These are phyloP conservation scores for Eretmocerus hayati DNA, from an alignment of 2,888 invertebrate genomes.

Conservation along the genomic window DNA sequence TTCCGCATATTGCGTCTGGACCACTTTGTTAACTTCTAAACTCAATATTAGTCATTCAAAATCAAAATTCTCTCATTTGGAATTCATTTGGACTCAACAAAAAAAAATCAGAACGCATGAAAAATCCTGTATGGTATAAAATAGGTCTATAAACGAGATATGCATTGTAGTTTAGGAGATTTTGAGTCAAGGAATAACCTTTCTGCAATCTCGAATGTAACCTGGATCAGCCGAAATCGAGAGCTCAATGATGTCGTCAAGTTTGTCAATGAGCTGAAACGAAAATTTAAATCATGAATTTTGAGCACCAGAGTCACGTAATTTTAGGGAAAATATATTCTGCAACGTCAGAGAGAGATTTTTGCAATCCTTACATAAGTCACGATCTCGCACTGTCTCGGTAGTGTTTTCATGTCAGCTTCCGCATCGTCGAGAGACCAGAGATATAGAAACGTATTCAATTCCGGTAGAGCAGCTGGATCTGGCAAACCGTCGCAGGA, in stretches of 20 bases:
- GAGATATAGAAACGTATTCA: slow-evolving; percentile 55
- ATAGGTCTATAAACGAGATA: too few species aligned
- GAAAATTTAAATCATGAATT: neutral
- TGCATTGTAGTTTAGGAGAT: too few species aligned
- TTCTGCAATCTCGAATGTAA: slow-evolving; percentile 31
- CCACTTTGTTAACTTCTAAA: too few species aligned
- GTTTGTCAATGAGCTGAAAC: slow-evolving; percentile 50
- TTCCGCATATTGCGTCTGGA: too few species aligned
- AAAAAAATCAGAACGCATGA: too few species aligned
- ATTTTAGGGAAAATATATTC: neutral
- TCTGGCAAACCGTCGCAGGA: slow-evolving; percentile 58
- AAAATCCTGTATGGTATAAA: too few species aligned
- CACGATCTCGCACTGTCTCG: slow-evolving; percentile 48
- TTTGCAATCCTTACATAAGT: slow-evolving; percentile 9
- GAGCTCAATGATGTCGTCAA: slow-evolving; percentile 51
- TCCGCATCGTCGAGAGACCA: slow-evolving; percentile 47
- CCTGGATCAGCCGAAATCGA: slow-evolving; percentile 41
- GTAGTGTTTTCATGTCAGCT: slow-evolving; percentile 47
- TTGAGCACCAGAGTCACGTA: neutral
- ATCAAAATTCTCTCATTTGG: too few species aligned
- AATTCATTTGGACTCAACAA: too few species aligned
- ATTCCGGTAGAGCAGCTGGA: slow-evolving; percentile 51
- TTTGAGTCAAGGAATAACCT: too few species aligned
- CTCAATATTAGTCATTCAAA: too few species aligned
- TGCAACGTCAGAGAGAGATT: too few species aligned